Conservation (phyloP, 2,888 invertebrate species). For the Julus scanicus region DNA sequence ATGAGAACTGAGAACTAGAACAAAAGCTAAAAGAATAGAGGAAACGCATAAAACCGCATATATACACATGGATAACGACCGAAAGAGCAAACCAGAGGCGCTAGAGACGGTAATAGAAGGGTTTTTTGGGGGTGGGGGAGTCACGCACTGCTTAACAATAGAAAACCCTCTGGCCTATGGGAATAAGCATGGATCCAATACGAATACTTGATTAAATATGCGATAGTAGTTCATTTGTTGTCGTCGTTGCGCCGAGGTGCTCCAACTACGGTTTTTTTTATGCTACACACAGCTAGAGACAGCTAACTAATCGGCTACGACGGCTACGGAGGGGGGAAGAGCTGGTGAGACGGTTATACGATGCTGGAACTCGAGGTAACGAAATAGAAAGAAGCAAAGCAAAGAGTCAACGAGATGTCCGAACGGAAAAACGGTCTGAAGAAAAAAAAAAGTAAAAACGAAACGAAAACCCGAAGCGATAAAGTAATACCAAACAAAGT, state of each 20-base stretch:
- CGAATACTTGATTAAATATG: slow-evolving; percentile 49
- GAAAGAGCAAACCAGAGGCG: slow-evolving; percentile 15
- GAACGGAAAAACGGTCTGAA: background rate
- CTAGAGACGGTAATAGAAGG: background rate
- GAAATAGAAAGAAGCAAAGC: background rate
- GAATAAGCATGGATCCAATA: slow-evolving; percentile 43
- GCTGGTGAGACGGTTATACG: slow-evolving; percentile 20
- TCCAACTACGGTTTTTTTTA: slow-evolving; percentile 19
- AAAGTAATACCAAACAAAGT: slow-evolving; percentile 30
- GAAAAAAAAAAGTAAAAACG: background rate
- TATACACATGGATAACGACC: slow-evolving; percentile 36
- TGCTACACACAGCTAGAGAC: slow-evolving; percentile 8
- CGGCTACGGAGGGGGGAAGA: slow-evolving; percentile 1
- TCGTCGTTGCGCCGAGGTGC: slow-evolving; percentile 47
- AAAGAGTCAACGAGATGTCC: slow-evolving; percentile 6
- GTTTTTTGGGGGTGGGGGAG: background rate
- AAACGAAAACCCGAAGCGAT: background rate
- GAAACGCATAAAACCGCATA: slow-evolving; percentile 38
- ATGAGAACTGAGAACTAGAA: slow-evolving; percentile 5
- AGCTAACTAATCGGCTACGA: slow-evolving; percentile 13
- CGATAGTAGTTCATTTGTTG: slow-evolving; percentile 47
- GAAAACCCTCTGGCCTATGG: slow-evolving; percentile 9
- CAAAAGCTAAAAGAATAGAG: background rate
- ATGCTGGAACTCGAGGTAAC: background rate
- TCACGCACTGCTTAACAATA: background rate